phyloP scores from a whole-genome alignment of 2,888 invertebrate species.

The Tupiocoris notatus region DNA sequence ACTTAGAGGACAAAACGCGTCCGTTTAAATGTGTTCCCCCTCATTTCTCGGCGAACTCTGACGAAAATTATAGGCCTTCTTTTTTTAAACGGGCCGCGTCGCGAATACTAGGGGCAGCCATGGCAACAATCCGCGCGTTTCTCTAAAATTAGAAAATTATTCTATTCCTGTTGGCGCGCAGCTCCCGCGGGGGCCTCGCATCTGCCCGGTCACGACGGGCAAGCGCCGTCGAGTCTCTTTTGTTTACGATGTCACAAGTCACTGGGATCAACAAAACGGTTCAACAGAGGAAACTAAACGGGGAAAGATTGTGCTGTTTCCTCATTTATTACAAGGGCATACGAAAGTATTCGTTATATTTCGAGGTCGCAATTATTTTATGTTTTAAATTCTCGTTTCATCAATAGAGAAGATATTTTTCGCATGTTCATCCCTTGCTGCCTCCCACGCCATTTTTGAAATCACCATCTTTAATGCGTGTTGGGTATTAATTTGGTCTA shows the following conservation, averaged over 20 bases:
- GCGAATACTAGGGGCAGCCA: background rate
- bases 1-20: background rate
- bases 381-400: no score
- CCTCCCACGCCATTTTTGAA: no score
- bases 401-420: no score
- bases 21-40: background rate
- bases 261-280: background rate
- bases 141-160: conserved; percentile 36
- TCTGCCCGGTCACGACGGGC: background rate
- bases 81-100: background rate
- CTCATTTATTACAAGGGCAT: no score
- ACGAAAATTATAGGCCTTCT: background rate
- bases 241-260: background rate
- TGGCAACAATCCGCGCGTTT: conserved; percentile 12
- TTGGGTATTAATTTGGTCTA: no score
- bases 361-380: no score
- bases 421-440: no score
- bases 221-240: background rate
- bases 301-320: background rate
- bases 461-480: no score
- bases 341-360: no score
- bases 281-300: background rate
- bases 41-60: background rate
- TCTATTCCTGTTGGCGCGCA: conserved; percentile 20
- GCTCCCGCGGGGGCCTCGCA: background rate